Evolutionary conservation across 1,140 invertebrate species (phyloP), one percentile per base, ranked within the genome.

Genomic region (Solenopsis fugax): DNA sequence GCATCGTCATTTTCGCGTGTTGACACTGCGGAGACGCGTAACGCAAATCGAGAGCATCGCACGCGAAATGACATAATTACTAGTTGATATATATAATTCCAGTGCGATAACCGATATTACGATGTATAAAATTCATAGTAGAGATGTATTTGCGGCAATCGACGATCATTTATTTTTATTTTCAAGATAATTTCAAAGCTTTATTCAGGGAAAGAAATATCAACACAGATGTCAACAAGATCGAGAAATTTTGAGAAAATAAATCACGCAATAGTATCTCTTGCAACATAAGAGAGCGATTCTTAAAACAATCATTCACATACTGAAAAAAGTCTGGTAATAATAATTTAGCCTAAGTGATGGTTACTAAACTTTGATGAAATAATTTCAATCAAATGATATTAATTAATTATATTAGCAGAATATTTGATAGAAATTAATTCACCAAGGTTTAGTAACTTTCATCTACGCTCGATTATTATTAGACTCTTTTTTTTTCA

Each of bases 21-120:
- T 54, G 65, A 21, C 1, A 7, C 16, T 34, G 13, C n/a, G 12
- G 5, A 56, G 13, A 18, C 16, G 21, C 16, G 18, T 76, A 41
- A 54, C 72, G 54, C 21, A 76, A 76, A 76, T 60, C 73, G 37
- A 76, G 54, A 60, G 13, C 54, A 60, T 60, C 9, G 54, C 45
- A 29, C n/a, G 16, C 34, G 37, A 45, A 76, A 41, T 48, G 56
- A 45, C 21, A 48, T 45, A 60, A 76, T 48, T 76, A 41, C 13
- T 48, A 21, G 6, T 75, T 24, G 12, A 56, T 75, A 29, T 9
- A 16, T 18, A 12, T n/a, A 60, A 45, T 4, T 29, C 29, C 21
- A 45, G 10, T 1, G 5, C 37, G 21, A 29, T 76, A 76, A 76
- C 21, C 4, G 21, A 16, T 4, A 41, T 56, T 56, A 21, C 3